Conservation (phyloP, 2,797 vertebrate genomes). For the Muscicapa striata region DNA sequence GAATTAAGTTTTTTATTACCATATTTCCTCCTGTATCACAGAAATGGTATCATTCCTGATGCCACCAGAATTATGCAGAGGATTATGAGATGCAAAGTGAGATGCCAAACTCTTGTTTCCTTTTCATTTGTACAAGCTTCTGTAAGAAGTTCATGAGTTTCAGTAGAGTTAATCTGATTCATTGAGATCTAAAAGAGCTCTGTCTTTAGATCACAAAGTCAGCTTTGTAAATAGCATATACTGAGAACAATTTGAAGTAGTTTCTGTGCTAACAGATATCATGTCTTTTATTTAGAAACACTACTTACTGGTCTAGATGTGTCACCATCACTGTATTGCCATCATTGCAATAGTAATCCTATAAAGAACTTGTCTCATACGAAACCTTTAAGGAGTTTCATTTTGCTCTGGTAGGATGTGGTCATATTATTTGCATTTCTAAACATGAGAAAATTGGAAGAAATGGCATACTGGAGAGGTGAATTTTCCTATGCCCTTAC, state of each 20-base stretch:
- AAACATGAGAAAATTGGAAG: neutral
- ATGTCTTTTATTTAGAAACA: neutral
- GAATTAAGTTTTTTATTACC: neutral
- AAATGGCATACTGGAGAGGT: neutral
- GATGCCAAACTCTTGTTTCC: neutral
- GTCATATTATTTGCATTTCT: neutral
- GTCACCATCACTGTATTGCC: neutral
- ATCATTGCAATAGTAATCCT: neutral
- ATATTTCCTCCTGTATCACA: neutral
- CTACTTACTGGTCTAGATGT: neutral
- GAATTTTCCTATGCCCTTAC: neutral
- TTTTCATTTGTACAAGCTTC: neutral
- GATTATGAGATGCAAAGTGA: neutral
- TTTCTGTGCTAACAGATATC: neutral
- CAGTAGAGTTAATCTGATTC: neutral
- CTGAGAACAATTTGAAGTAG: neutral
- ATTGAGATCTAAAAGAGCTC: neutral
- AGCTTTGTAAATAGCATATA: neutral
- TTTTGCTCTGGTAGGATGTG: neutral
- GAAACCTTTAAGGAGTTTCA: neutral
- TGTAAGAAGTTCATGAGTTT: neutral
- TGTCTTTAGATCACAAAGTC: neutral
- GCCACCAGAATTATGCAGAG: neutral
- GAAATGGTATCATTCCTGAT: neutral
- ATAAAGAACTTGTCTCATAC: neutral